Base-by-base conservation (phyloP, 2,888 invertebrate species). In the Mythimna impura region DNA sequence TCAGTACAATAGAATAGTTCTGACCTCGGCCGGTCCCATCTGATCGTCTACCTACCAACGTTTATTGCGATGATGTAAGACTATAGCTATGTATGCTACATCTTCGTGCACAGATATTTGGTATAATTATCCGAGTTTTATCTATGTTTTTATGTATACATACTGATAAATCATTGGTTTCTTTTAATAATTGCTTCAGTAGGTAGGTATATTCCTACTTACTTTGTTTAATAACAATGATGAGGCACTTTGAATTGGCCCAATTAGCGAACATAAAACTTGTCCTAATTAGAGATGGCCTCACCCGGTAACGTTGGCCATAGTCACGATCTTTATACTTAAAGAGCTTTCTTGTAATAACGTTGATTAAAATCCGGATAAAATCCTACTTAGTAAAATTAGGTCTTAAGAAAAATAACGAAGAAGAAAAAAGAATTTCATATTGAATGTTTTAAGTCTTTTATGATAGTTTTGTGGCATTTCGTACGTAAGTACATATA, bases 1-100 rank as follows among this genome's bases (percentile, higher is more conserved):
- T 82, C 76, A 71, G 83, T 83, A 94, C 94, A 94, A 95, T 94
- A 92, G 93, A 95, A 95, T 93, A 87, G 92, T 74, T 94, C 86
- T 92, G 94, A 93, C 95, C 95, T 95, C 92, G 94, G 87, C 86
- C 91, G 82, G 89, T 92, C 91, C 67, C 89, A 90, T 84, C 82
- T 84, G 72, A 80, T 77, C 81, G 64, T 65, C 70, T 77, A 75
- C 79, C 70, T 77, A 75, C 79, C 80, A 78, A 81, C 84, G 66
- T 78, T 78, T 81, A 84, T 84, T 89, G 73, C 76, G 84, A 81
- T 89, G 87, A 89, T 84, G 87, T 84, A 86, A 88, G 83, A 64
- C 65, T 66, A 22, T 76, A 76, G 71, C 68, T 77, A 82, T 85
- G 71, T 77, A 82, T 85, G 71, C 69, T 70, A 36, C 71, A 71